Evolutionary conservation across 2,797 vertebrate genomes (phyloP).

Genomic region (Lateolabrax maculatus): DNA sequence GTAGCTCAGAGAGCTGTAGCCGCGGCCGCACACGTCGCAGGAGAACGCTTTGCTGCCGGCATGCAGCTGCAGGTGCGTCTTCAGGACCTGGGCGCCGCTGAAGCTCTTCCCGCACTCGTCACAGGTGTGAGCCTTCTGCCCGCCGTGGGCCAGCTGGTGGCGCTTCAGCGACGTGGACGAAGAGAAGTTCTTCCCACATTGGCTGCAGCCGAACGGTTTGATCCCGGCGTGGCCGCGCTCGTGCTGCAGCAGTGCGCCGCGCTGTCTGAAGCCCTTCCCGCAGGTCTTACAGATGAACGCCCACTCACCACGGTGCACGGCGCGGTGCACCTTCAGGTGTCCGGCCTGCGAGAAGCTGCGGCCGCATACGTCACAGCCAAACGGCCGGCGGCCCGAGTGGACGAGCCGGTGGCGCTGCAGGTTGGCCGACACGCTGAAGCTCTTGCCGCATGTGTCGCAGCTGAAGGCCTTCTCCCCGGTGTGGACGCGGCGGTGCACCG

Average conservation of each 20-base stretch:
- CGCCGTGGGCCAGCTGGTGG: constrained; percentile 62
- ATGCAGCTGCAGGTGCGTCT: constrained; percentile 67
- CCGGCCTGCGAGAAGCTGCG: constrained; percentile 67
- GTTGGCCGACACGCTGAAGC: constrained; percentile 69
- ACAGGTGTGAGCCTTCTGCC: constrained; percentile 32
- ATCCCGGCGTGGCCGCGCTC: constrained; percentile 56
- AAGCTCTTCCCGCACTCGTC: constrained; percentile 64
- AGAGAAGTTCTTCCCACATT: constrained; percentile 67
- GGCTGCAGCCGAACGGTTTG: constrained; percentile 50
- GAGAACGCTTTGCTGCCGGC: constrained; percentile 35
- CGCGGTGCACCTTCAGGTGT: constrained; percentile 72
- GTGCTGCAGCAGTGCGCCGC: constrained; percentile 55
- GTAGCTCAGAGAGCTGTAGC: constrained; percentile 71
- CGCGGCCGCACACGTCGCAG: constrained; percentile 71
- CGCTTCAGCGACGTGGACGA: constrained; percentile 57
- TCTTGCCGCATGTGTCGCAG: constrained; percentile 69
- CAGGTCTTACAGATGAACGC: constrained; percentile 68
- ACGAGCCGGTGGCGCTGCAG: constrained; percentile 66
- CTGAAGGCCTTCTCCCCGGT: constrained; percentile 70
- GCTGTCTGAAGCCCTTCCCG: constrained; percentile 71
- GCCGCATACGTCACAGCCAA: constrained; percentile 56
- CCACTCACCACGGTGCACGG: constrained; percentile 52
- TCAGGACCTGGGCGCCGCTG: constrained; percentile 41
- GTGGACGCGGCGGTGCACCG: constrained; percentile 70
- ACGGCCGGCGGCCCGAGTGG: constrained; percentile 60